Evolutionary conservation across 35 echinoderm and acorn worm species (phyloP).

Genomic region (Heliocidaris tuberculata): DNA sequence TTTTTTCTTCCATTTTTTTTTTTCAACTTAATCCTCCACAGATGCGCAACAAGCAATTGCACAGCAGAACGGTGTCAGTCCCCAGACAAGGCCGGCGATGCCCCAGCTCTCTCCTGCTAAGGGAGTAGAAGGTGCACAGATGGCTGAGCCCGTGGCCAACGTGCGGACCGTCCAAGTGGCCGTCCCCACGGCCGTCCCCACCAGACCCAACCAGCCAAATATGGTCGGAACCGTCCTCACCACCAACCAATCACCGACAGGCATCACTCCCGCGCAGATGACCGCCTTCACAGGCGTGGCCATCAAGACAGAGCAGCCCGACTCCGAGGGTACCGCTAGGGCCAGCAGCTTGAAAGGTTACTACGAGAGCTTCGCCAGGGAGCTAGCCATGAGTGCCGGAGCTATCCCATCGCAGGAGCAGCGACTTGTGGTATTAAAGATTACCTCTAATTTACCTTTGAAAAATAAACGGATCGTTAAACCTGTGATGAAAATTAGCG

Average conservation of each 20-base stretch:
- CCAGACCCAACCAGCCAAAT: no score
- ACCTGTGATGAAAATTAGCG: neutral
- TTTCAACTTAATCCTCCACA: neutral
- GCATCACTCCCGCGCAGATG: slow-evolving; percentile 37
- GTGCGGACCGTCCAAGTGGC: slow-evolving; percentile 1
- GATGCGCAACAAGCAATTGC: neutral
- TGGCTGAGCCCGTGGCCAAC: slow-evolving; percentile 25
- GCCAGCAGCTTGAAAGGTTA: slow-evolving; percentile 35
- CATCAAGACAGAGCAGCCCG: slow-evolving; percentile 34
- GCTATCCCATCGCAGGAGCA: slow-evolving; percentile 13
- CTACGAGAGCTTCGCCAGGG: slow-evolving; percentile 47
- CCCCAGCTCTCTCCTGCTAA: slow-evolving; percentile 35
- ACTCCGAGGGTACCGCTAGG: neutral
- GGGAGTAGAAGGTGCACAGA: neutral
- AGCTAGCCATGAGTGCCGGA: slow-evolving; percentile 44
- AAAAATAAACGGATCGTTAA: neutral
- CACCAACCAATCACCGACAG: neutral
- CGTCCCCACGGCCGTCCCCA: neutral
- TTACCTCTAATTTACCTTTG: slow-evolving; percentile 40
- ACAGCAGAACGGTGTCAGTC: slow-evolving; percentile 23
- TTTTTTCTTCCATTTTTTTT: neutral
- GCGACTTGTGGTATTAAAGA: slow-evolving; percentile 42
- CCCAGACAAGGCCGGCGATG: slow-evolving; percentile 14
- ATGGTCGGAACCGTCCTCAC: neutral
- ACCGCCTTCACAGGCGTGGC: slow-evolving; percentile 19